Percentiles rank a stretch among this genome's conserved stretches.
Evolutionary conservation across 2,888 invertebrate genomes (phyloP).

Genomic region (Synergus itoensis): DNA sequence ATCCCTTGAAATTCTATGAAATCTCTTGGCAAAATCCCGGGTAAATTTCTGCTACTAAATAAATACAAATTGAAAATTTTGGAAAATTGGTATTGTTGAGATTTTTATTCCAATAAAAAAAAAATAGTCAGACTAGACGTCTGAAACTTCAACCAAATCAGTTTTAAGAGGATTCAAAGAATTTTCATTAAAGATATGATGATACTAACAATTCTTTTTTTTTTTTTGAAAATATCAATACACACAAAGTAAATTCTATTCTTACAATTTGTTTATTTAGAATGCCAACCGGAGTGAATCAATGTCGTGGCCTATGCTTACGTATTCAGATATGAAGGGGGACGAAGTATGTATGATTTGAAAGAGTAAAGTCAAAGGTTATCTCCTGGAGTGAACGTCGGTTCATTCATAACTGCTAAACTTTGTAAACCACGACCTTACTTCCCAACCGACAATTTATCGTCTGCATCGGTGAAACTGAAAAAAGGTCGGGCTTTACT

Average conservation of each 20-base stretch:
- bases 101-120: too few species aligned
- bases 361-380: slow-evolving; percentile 36
- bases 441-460: slow-evolving; percentile 36
- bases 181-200: too few species aligned
- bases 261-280: slow-evolving; percentile 26
- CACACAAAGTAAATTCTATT: background rate
- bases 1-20: too few species aligned
- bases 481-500: background rate
- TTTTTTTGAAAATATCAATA: background rate
- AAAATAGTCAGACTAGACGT: too few species aligned
- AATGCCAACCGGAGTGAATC: slow-evolving; percentile 26
- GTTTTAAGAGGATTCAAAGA: background rate
- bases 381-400: slow-evolving; percentile 29
- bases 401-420: slow-evolving; percentile 40
- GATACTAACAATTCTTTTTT: background rate
- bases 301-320: slow-evolving; percentile 35
- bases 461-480: background rate
- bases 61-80: too few species aligned
- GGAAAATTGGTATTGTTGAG: too few species aligned
- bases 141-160: too few species aligned
- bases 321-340: slow-evolving; percentile 26
- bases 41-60: too few species aligned
- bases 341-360: slow-evolving; percentile 26
- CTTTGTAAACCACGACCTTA: slow-evolving; percentile 43
- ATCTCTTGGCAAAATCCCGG: too few species aligned